phyloP scores from a whole-genome alignment of 2,888 invertebrate species.

The Coenonympha arcania region DNA sequence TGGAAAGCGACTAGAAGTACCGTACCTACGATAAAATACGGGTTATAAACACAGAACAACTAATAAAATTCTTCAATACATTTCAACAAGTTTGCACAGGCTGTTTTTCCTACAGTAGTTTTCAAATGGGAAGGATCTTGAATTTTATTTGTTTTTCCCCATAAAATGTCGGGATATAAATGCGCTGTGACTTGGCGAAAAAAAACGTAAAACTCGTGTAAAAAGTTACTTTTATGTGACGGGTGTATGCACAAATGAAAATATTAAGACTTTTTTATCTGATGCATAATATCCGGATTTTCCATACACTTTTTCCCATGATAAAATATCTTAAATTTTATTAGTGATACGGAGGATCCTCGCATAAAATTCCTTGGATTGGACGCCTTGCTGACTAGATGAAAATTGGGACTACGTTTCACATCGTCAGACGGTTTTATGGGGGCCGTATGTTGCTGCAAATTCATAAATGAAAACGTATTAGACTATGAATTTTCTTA shows the following conservation, averaged over 20 bases:
- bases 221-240: background rate
- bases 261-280: no score
- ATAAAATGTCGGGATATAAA: background rate
- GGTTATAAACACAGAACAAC: background rate
- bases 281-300: background rate
- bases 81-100: conserved; percentile 1
- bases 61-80: conserved; percentile 6
- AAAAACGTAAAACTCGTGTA: background rate
- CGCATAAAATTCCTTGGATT: conserved; percentile 12
- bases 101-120: background rate
- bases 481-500: background rate
- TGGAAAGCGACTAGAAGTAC: background rate
- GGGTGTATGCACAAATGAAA: background rate
- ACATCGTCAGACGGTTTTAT: conserved; percentile 19
- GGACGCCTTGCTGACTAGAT: conserved; percentile 12
- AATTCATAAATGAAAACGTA: background rate
- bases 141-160: conserved; percentile 5
- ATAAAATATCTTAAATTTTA: conserved; percentile 5
- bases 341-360: background rate
- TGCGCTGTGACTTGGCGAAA: conserved; percentile 1
- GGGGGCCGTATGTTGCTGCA: background rate
- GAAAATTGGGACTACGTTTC: conserved; percentile 15
- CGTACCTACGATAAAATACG: background rate
- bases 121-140: background rate
- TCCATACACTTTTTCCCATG: background rate